Evolutionary conservation across 2,797 vertebrate genomes (phyloP), one percentile per base, ranked within the genome.

Genomic region (Oreortyx pictus): DNA sequence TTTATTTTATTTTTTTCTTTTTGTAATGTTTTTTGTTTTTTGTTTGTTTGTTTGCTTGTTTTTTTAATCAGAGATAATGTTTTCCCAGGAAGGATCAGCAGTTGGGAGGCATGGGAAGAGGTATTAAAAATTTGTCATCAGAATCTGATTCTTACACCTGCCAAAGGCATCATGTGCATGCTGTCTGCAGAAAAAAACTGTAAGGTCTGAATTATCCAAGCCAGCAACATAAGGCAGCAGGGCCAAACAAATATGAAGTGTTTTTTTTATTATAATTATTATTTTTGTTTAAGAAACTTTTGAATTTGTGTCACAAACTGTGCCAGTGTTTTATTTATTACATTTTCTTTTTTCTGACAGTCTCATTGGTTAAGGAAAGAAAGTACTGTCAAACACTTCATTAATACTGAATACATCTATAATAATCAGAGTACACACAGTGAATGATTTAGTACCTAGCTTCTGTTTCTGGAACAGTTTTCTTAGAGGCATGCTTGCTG

Each of bases 81-180:
- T 77, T 95, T 60, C 59, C 67, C 92, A 76, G 37, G 61, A 94
- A 82, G 66, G 31, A 68, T 62, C 16, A 82, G 18, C 62, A 92
- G 64, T 8, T 79, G 47, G 22, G 7, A 2, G 24, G 16, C 14
- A 20, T 7, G 25, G 11, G 1, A 65, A 83, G 11, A 59, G 85
- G 68, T 85, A 60, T 57, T 92, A 65, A 75, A 61, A 23, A 10
- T 47, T 87, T 92, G 93, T 85, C 72, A 76, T 83, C 22, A 35
- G 39, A 41, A 41, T 77, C 49, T 72, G 61, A 73, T 44, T 31
- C 20, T 39, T 72, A 7, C 6, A 60, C 9, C 35, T 96, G 92
- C 73, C 78, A 92, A 95, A 64, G 56, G 13, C 43, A 73, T 88
- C 49, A 46, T 66, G 31, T 31, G 14, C 22, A 65, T 94, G 60